These are phyloP conservation scores for Linnaemya vulpina DNA, from an alignment of 2,888 invertebrate species.

Conservation along the genomic window DNA sequence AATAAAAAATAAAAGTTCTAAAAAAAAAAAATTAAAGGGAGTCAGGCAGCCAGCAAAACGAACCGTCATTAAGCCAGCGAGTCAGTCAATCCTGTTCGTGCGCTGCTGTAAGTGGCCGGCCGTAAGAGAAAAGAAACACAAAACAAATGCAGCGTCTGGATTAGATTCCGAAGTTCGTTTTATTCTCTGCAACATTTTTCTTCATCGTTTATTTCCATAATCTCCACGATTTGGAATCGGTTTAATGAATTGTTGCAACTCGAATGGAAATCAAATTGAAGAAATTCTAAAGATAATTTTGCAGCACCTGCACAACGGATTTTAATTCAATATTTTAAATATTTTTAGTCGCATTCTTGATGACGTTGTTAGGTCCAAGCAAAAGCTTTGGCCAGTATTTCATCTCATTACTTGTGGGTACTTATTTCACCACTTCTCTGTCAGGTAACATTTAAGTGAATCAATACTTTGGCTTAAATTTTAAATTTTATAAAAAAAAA, in stretches of 20 bases:
- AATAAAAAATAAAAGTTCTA: too few species aligned
- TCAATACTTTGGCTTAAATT: too few species aligned
- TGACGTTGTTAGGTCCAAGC: too few species aligned
- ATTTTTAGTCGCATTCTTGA: too few species aligned
- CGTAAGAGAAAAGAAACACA: not conserved
- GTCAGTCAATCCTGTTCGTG: not conserved
- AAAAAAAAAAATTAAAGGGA: not conserved
- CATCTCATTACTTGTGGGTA: not conserved
- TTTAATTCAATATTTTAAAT: not conserved
- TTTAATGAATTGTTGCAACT: constrained; percentile 6
- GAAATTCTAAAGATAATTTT: not conserved
- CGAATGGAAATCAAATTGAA: constrained; percentile 13
- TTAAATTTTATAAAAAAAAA: too few species aligned
- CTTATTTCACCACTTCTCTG: too few species aligned
- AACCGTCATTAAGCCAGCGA: not conserved
- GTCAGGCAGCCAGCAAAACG: constrained; percentile 5
- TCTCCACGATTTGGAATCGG: constrained; percentile 13
- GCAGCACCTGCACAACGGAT: not conserved
- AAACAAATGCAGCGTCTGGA: constrained; percentile 33
- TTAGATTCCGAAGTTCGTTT: not conserved
- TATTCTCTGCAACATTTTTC: too few species aligned
- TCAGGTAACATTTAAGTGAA: too few species aligned
- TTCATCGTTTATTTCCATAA: constrained; percentile 4
- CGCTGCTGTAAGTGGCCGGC: not conserved
- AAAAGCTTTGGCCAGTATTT: too few species aligned